Base-by-base conservation (phyloP, 2,113 vertebrate genomes). In the Odobenus rosmarus region DNA sequence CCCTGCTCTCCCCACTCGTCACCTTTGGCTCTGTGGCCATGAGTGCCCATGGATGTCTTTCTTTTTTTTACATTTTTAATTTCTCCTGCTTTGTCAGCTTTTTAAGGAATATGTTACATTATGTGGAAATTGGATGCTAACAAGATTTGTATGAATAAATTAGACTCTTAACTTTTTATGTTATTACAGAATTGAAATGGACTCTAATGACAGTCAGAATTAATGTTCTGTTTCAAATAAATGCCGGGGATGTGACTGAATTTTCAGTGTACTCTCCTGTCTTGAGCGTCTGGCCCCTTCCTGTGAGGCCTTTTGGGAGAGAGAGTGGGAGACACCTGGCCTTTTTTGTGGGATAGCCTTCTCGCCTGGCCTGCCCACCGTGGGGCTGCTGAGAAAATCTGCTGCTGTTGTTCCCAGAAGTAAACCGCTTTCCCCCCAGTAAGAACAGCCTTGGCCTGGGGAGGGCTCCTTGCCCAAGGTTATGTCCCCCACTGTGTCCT, bases 71-170 rank as follows among this genome's bases (percentile, higher is more conserved):
- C 72, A 4, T 96, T 93, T 92, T 97, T 96, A 97, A 96, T 97
- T 98, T 96, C 96, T 96, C 88, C 93, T 98, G 98, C 97, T 98
- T 98, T 97, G 98, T 98, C 96, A 98, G 87, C 88, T 98, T 96
- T 98, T 98, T 97, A 93, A 91, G 95, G 86, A 93, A 94, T 94
- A 91, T 93, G 85, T 95, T 92, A 96, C 96, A 95, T 95, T 98
- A 87, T 96, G 96, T 98, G 97, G 83, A 95, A 96, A 97, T 92
- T 96, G 95, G 97, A 97, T 55, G 4, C 95, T 97, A 98, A 98
- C 90, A 88, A 97, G 94, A 77, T 98, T 92, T 98, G 98, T 98
- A 97, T 98, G 97, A 98, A 98, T 77, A 98, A 97, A 96, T 98
- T 84, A 74, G 93, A 95, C 95, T 53, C 95, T 98, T 95, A 97